Evolutionary conservation across 2,888 invertebrate genomes (phyloP).

Genomic region (Drosophila aldrichi): DNA sequence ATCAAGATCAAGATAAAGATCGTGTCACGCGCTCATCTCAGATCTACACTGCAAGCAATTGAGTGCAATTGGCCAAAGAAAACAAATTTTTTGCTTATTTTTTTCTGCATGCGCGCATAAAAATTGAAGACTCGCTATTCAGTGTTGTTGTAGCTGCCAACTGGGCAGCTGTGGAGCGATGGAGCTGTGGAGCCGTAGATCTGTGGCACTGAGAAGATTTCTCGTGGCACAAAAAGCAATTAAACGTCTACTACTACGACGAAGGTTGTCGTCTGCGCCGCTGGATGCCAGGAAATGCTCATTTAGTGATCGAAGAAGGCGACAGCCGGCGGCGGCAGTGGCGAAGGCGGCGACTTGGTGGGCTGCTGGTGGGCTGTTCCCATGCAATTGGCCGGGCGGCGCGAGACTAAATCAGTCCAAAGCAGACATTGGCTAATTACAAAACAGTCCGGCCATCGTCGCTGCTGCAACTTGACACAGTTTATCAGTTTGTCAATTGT

Average conservation of each 20-base stretch:
- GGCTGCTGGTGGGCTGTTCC: constrained; percentile 45
- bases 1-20: background rate
- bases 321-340: constrained; percentile 18
- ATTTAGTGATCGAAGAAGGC: constrained; percentile 77
- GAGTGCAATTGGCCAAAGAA: constrained; percentile 48
- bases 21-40: constrained; percentile 18
- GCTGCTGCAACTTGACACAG: constrained; percentile 70
- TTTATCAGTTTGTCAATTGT: constrained; percentile 49
- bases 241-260: constrained; percentile 83
- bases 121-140: constrained; percentile 49
- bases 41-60: constrained; percentile 36
- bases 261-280: constrained; percentile 78
- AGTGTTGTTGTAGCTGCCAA: constrained; percentile 16
- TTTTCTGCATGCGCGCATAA: constrained; percentile 53
- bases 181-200: background rate
- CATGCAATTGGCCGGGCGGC: constrained; percentile 73
- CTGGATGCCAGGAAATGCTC: constrained; percentile 86
- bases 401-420: constrained; percentile 80
- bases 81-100: constrained; percentile 43
- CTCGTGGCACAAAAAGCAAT: constrained; percentile 82
- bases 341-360: constrained; percentile 16
- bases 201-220: constrained; percentile 62
- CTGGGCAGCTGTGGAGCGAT: constrained; percentile 30
- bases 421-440: constrained; percentile 68
- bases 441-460: constrained; percentile 29